phyloP scores from a whole-genome alignment of 1,140 invertebrate genomes.

The Caenorhabditis remanei region DNA sequence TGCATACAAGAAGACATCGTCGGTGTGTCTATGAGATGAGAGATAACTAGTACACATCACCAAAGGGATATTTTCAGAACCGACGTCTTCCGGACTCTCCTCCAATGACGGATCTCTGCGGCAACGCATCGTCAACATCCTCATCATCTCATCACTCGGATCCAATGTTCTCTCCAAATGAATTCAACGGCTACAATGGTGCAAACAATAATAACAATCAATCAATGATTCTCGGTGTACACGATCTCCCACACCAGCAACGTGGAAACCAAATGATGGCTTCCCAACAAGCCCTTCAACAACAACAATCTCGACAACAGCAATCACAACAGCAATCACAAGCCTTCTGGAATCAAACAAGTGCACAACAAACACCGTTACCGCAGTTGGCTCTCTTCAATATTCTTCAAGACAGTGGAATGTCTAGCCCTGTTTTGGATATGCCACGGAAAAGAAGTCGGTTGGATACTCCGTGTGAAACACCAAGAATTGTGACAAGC shows the following conservation, averaged over 20 bases:
- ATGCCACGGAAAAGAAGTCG: slow-evolving; percentile 41
- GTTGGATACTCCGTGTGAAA: slow-evolving; percentile 27
- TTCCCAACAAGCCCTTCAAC: background rate
- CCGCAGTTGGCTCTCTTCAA: slow-evolving; percentile 13
- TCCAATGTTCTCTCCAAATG: slow-evolving; percentile 45
- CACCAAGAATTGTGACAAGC: background rate
- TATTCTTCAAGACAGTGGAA: slow-evolving; percentile 29
- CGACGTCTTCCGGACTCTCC: slow-evolving; percentile 60
- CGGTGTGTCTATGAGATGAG: background rate
- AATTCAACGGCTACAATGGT: slow-evolving; percentile 23
- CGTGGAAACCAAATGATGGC: slow-evolving; percentile 39
- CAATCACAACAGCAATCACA: background rate
- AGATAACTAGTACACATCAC: background rate
- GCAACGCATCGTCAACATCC: slow-evolving; percentile 67
- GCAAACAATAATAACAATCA: slow-evolving; percentile 34
- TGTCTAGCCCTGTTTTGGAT: slow-evolving; percentile 58
- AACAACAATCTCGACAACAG: slow-evolving; percentile 1
- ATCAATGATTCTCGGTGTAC: slow-evolving; percentile 28
- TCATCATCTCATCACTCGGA: slow-evolving; percentile 61
- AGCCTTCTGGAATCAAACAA: slow-evolving; percentile 4
- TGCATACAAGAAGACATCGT: background rate
- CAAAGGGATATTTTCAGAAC: background rate
- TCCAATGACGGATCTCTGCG: slow-evolving; percentile 75
- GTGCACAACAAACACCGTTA: background rate
- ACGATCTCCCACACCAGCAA: slow-evolving; percentile 18